A percentile compares a stretch with the other conserved stretches of the same genome.
phyloP scores from a whole-genome alignment of 2,797 vertebrate genomes.

The Notoglanidium macrostoma region DNA sequence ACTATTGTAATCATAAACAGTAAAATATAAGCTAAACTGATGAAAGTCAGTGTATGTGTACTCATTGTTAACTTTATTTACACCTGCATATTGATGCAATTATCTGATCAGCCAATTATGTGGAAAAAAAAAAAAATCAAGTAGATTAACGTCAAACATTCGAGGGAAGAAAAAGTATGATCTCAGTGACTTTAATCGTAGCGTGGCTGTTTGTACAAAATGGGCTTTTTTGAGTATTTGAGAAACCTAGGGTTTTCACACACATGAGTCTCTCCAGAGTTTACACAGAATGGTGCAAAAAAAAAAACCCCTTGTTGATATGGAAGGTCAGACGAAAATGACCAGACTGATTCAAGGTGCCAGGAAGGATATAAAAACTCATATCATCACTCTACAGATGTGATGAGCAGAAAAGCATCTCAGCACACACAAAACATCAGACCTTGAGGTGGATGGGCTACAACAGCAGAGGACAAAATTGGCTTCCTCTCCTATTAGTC shows the following conservation, averaged over 20 bases:
- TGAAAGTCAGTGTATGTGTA: background rate
- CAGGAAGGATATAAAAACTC: background rate
- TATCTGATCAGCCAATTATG: background rate
- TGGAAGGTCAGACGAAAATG: background rate
- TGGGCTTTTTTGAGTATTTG: background rate
- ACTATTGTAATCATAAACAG: background rate
- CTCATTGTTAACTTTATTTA: background rate
- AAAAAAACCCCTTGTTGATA: background rate
- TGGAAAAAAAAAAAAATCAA: background rate
- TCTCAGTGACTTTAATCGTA: background rate
- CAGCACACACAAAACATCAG: background rate
- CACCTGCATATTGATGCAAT: background rate
- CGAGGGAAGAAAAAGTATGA: background rate
- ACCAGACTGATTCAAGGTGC: background rate
- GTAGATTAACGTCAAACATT: background rate
- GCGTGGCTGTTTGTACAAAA: background rate
- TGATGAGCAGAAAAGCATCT: background rate
- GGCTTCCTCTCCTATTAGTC: background rate
- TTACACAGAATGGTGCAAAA: background rate
- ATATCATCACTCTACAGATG: background rate
- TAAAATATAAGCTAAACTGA: background rate
- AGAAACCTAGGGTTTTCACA: background rate
- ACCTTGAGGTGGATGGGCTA: background rate
- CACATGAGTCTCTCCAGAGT: background rate
- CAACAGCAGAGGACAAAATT: background rate